Evolutionary conservation across 1,140 invertebrate species (phyloP), one percentile per base, ranked within the genome.

Genomic region (Paraescarpia echinospica): DNA sequence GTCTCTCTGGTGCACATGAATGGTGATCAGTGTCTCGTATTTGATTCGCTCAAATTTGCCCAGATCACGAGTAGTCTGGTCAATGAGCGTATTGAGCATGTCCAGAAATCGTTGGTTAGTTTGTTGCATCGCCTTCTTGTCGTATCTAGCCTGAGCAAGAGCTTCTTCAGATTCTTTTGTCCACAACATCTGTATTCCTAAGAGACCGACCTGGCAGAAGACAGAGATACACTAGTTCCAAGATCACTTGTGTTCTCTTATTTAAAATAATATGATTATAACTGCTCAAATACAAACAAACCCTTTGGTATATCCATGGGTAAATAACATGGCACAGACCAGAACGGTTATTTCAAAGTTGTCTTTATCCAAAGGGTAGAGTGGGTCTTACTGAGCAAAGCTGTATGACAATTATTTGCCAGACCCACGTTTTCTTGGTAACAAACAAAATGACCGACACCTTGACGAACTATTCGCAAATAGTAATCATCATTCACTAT

Each of bases 21-120:
- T 99, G 0, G 99, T 99, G 94, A 99, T 99, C 0, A 99, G 96
- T 0, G 99, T 99, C 96, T 99, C 99, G 94, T 98, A 99, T 96
- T 99, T 99, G 0, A 97, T 99, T 91, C 99, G 97, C 95, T 99
- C 98, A 48, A 99, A 98, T 95, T 98, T 98, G 0, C 97, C 97
- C 0, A 99, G 97, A 96, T 99, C 98, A 93, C 98, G 97, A 0
- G 98, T 99, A 0, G 99, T 99, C 96, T 99, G 98, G 95, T 99
- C 98, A 93, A 99, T 99, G 0, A 99, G 96, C 0, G 98, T 98
- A 95, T 99, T 99, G 0, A 99, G 96, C 12, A 99, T 96, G 95
- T 99, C 98, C 14, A 99, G 96, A 96, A 99, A 99, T 94, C 97
- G 97, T 95, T 99, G 98, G 95, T 99, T 99, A 0, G 98, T 99